These are phyloP conservation scores for Cyaniris semiargus DNA, from an alignment of 2,888 invertebrate species.

Conservation along the genomic window DNA sequence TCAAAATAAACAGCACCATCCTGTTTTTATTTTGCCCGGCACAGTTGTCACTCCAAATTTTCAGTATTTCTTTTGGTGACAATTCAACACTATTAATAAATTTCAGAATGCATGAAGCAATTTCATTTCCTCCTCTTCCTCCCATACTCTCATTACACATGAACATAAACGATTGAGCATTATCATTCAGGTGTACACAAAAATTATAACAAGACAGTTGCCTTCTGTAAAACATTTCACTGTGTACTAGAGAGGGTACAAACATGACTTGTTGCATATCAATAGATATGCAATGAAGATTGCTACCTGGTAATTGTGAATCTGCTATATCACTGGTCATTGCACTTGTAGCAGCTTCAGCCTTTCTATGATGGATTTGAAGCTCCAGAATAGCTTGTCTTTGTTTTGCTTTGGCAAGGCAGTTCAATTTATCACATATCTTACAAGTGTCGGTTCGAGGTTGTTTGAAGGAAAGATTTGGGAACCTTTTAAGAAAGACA, in stretches of 20 bases:
- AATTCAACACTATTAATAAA: no score
- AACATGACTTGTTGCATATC: slow-evolving; percentile 35
- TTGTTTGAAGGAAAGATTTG: no score
- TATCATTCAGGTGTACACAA: slow-evolving; percentile 34
- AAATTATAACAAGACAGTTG: slow-evolving; percentile 35
- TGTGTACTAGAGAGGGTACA: slow-evolving; percentile 31
- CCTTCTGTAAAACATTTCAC: slow-evolving; percentile 35
- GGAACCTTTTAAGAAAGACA: no score
- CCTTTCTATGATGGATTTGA: slow-evolving; percentile 32
- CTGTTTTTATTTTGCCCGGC: slow-evolving; percentile 25
- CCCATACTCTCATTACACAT: slow-evolving; percentile 24
- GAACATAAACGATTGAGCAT: slow-evolving; percentile 33
- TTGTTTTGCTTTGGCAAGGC: no score
- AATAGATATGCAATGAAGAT: slow-evolving; percentile 28
- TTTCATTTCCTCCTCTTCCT: slow-evolving; percentile 30
- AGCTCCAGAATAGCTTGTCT: slow-evolving; percentile 27
- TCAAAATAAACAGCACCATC: slow-evolving; percentile 28
- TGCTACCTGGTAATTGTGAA: slow-evolving; percentile 34
- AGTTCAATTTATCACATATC: no score
- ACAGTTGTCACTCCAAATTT: slow-evolving; percentile 11
- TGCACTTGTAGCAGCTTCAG: slow-evolving; percentile 32
- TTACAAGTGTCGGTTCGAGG: no score
- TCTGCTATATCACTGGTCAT: slow-evolving; percentile 32
- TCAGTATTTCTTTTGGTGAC: no score
- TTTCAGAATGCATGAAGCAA: not conserved